Percentiles rank a stretch among this genome's conserved stretches.
Evolutionary conservation across 2,888 invertebrate genomes (phyloP).

Genomic region (Agrotis exclamationis): DNA sequence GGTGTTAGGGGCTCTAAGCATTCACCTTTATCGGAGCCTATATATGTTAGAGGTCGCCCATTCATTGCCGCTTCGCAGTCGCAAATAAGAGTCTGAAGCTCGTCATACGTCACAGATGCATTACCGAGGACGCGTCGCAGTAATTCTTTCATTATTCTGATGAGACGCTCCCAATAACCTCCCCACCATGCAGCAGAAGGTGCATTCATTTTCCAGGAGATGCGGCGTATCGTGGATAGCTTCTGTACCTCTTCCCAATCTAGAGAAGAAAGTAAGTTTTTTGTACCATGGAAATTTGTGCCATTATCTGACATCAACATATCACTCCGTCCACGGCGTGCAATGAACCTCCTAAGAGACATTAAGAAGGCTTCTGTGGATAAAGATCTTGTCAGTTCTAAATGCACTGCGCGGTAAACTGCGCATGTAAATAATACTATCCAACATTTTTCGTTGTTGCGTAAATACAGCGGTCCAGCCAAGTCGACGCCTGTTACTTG

Average conservation of each 20-base stretch:
- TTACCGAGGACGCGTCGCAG: slow-evolving; percentile 1
- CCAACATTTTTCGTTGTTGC: no score
- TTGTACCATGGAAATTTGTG: slow-evolving; percentile 1
- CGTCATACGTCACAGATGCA: neutral
- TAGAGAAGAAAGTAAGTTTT: no score
- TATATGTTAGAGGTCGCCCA: neutral
- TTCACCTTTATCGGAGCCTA: neutral
- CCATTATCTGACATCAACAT: neutral
- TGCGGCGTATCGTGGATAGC: neutral
- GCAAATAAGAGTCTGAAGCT: neutral
- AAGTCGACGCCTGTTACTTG: no score
- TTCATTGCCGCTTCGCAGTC: neutral
- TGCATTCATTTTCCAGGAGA: neutral
- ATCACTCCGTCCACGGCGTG: neutral
- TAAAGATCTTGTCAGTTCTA: no score
- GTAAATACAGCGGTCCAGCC: no score
- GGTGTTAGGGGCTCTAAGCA: slow-evolving; percentile 4
- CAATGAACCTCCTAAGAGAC: slow-evolving; percentile 13
- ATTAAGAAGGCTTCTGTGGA: slow-evolving; percentile 20
- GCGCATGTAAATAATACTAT: no score
- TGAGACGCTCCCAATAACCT: neutral
- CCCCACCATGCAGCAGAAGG: neutral
- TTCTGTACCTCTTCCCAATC: neutral
- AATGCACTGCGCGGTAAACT: no score
- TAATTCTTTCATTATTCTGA: neutral